Conservation (phyloP, 53 echinoderm and acorn worm genomes). For the Pentamera pediparva region DNA sequence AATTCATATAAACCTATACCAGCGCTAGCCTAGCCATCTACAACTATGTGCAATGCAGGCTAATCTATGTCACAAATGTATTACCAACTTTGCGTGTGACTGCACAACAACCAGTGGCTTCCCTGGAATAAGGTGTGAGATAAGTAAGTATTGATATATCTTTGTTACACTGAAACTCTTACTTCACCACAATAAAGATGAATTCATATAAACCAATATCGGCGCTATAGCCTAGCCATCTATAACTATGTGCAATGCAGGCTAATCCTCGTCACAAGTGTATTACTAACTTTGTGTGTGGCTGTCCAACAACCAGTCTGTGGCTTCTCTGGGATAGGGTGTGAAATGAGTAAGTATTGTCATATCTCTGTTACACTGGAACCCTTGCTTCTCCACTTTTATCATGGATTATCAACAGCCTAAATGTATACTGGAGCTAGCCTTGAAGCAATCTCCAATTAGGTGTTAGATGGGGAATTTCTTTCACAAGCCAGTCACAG, state of each 20-base stretch:
- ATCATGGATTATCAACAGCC: not conserved
- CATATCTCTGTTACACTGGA: too few species aligned
- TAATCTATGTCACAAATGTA: slow-evolving; percentile 71
- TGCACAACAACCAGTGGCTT: slow-evolving; percentile 55
- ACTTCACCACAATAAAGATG: too few species aligned
- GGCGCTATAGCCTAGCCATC: too few species aligned
- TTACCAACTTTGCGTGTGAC: slow-evolving; percentile 67
- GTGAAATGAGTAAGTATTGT: slow-evolving; percentile 37
- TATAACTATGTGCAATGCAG: too few species aligned
- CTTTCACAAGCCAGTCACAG: too few species aligned
- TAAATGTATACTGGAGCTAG: not conserved
- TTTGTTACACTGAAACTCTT: not conserved
- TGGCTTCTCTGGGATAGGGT: slow-evolving; percentile 9
- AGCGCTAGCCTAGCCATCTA: too few species aligned
- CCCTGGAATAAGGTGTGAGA: slow-evolving; percentile 77
- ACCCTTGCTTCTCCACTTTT: not conserved
- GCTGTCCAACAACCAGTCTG: slow-evolving; percentile 18
- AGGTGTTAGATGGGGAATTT: too few species aligned
- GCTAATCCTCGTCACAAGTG: too few species aligned
- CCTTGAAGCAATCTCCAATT: too few species aligned
- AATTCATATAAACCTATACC: too few species aligned
- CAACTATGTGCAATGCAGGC: too few species aligned
- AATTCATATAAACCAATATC: too few species aligned
- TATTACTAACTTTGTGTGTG: not conserved
- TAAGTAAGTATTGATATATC: slow-evolving; percentile 50